Base-by-base conservation (phyloP, 2,113 vertebrate genomes). In the Mionectes macconnelli region DNA sequence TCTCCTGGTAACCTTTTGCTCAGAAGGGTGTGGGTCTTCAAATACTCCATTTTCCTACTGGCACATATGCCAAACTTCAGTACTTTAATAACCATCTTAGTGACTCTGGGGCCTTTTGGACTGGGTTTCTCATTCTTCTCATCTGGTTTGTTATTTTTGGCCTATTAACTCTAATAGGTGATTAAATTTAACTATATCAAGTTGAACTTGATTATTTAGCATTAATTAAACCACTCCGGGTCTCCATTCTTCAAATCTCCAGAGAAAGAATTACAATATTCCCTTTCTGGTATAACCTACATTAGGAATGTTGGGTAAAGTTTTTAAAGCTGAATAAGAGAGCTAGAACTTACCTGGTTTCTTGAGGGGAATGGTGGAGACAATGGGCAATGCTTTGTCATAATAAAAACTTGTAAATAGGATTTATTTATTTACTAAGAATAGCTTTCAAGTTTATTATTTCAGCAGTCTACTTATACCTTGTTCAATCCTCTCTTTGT, bases 141-240 rank as follows among this genome's bases (percentile, higher is more conserved):
- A 23, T 40, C 28, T 2, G 1, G 1, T 87, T 84, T 96, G 64
- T 84, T 93, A 60, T 86, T 93, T 94, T 88, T 92, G 90, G 42
- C 86, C 88, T 90, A 28, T 93, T 94, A 90, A 92, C 28, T 93
- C 52, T 81, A 86, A 80, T 86, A 73, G 56, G 60, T 57, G 64
- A 37, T 93, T 95, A 88, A 81, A 84, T 92, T 88, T 93, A 93
- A 96, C 95, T 95, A 64, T 45, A 39, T 30, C 37, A 75, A 87
- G 73, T 72, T 86, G 90, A 80, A 86, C 86, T 93, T 96, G 80
- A 89, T 92, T 89, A 87, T 94, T 92, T 96, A 90, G 87, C 31
- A 3, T 94, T 96, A 96, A 96, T 94, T 95, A 96, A 96, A 31
- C 37, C 57, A 68, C 17, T 64, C 55, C 49, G 50, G 60, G 60